Evolutionary conservation across 2,797 vertebrate genomes (phyloP).

Genomic region (Heterohyrax brucei): DNA sequence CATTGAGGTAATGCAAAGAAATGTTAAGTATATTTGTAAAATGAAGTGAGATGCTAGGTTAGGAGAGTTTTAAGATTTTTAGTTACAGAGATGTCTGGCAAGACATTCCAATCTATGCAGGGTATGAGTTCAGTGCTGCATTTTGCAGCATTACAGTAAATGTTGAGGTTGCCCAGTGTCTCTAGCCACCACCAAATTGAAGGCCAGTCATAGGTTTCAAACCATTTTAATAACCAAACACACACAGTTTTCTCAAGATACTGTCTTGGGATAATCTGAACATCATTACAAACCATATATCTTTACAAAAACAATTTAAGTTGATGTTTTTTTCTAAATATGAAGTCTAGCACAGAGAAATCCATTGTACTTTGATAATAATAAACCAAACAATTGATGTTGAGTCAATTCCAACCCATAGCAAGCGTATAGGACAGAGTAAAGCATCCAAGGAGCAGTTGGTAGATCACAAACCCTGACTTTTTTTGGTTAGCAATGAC

Average conservation of each 20-base stretch:
- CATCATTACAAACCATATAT: background rate
- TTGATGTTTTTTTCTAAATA: background rate
- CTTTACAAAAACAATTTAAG: background rate
- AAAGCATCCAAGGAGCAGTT: too few relatives aligned
- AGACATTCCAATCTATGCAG: background rate
- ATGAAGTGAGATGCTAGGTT: background rate
- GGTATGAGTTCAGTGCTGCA: background rate
- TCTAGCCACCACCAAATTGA: background rate
- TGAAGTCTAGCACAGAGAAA: background rate
- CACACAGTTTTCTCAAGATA: background rate
- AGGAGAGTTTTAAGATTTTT: background rate
- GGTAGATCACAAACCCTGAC: too few relatives aligned
- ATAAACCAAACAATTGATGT: background rate
- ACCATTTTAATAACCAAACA: conserved; percentile 13
- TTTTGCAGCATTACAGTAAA: background rate
- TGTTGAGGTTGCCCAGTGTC: background rate
- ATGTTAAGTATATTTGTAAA: background rate
- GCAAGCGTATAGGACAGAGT: too few relatives aligned
- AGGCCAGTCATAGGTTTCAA: background rate
- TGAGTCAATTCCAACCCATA: too few relatives aligned
- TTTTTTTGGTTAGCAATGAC: too few relatives aligned
- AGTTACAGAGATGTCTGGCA: background rate
- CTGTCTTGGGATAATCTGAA: background rate
- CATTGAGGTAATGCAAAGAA: background rate
- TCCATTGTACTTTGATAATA: background rate